Percentiles rank a stretch among this genome's conserved stretches.
Conservation (phyloP, 2,888 invertebrate species). For the Syrphus vitripennis region DNA sequence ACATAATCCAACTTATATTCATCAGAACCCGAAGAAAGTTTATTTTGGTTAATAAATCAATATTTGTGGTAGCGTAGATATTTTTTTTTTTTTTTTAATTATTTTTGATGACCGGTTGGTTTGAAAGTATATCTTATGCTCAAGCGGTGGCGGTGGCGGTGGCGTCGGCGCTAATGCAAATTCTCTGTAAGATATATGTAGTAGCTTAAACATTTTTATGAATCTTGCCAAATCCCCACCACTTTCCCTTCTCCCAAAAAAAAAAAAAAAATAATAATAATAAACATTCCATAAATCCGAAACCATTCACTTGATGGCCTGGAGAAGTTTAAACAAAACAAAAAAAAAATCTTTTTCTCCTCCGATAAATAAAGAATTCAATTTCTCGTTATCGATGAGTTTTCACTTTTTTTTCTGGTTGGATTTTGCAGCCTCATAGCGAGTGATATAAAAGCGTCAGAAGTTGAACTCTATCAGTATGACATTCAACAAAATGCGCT, state of each 20-base stretch:
- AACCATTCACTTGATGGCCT: slow-evolving; percentile 53
- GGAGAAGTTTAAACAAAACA: slow-evolving; percentile 51
- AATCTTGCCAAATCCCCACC: slow-evolving; percentile 64
- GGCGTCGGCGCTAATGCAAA: slow-evolving; percentile 50
- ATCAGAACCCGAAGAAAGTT: slow-evolving; percentile 61
- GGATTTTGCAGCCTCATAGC: slow-evolving; percentile 53
- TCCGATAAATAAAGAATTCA: slow-evolving; percentile 61
- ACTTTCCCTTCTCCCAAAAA: slow-evolving; percentile 34
- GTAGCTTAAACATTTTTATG: background rate
- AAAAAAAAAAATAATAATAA: background rate
- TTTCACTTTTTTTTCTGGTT: slow-evolving; percentile 67
- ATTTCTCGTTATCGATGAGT: slow-evolving; percentile 69
- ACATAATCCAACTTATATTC: background rate
- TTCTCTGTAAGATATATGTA: slow-evolving; percentile 18
- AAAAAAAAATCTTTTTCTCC: slow-evolving; percentile 51
- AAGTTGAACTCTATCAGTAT: slow-evolving; percentile 61
- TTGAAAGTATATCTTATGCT: background rate
- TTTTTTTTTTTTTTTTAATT: background rate
- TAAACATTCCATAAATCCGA: slow-evolving; percentile 26
- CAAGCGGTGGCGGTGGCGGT: background rate
- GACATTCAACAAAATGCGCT: slow-evolving; percentile 70
- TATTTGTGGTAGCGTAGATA: slow-evolving; percentile 48
- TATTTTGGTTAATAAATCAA: slow-evolving; percentile 64
- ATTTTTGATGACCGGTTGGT: background rate
- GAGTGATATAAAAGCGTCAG: slow-evolving; percentile 70